Evolutionary conservation across 2,888 invertebrate genomes (phyloP).

Genomic region (Meiosimyza decipiens): DNA sequence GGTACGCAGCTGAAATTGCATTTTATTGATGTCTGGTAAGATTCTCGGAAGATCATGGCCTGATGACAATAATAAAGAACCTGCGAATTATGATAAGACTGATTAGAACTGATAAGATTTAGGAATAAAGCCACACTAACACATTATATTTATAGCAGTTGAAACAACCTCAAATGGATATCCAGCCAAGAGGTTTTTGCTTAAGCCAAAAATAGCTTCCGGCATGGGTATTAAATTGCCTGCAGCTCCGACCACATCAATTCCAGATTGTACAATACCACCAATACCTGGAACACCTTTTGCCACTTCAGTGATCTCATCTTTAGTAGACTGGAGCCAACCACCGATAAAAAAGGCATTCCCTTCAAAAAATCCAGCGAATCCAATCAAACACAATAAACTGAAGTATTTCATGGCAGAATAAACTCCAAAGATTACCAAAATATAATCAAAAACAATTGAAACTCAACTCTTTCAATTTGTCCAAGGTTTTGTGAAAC

Average conservation of each 20-base stretch:
- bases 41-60: slow-evolving; percentile 53
- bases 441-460: no score
- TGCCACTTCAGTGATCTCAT: no score
- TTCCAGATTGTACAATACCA: no score
- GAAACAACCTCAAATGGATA: slow-evolving; percentile 62
- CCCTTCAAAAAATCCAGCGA: no score
- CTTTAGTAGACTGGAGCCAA: no score
- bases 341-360: no score
- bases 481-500: no score
- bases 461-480: no score
- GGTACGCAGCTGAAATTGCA: slow-evolving; percentile 61
- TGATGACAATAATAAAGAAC: slow-evolving; percentile 58
- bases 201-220: slow-evolving; percentile 53
- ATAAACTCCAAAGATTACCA: no score
- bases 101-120: background rate
- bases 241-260: slow-evolving; percentile 49
- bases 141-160: slow-evolving; percentile 56
- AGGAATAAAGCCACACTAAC: slow-evolving; percentile 49
- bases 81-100: slow-evolving; percentile 44
- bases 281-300: no score
- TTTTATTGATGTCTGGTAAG: slow-evolving; percentile 57
- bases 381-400: no score
- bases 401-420: no score
- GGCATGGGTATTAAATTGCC: slow-evolving; percentile 54
- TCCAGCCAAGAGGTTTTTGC: slow-evolving; percentile 62